Evolutionary conservation across 1,140 invertebrate species (phyloP).

Genomic region (Holcopasites calliopsidis): DNA sequence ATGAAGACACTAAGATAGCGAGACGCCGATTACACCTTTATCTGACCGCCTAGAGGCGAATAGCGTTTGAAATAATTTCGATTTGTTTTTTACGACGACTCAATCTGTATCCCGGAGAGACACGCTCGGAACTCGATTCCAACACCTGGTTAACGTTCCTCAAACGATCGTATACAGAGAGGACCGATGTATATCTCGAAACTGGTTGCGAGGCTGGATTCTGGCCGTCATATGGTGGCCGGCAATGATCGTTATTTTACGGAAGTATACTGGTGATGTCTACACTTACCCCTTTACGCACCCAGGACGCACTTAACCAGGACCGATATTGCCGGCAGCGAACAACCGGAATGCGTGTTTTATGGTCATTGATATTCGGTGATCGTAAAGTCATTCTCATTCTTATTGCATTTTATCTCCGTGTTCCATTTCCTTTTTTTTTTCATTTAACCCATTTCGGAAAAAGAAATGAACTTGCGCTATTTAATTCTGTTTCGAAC

Average conservation of each 20-base stretch:
- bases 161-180: constrained; percentile 17
- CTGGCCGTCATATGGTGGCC: constrained; percentile 19
- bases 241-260: constrained; percentile 45
- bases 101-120: constrained; percentile 35
- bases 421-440: no score
- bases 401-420: no score
- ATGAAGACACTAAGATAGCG: background rate
- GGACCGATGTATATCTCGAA: constrained; percentile 22
- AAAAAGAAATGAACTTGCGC: background rate
- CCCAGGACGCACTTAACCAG: constrained; percentile 17
- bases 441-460: no score
- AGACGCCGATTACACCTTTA: background rate
- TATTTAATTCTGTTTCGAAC: background rate
- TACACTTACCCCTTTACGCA: constrained; percentile 12
- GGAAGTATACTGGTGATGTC: constrained; percentile 23
- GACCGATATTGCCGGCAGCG: constrained; percentile 11
- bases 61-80: constrained; percentile 15
- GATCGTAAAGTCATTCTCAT: background rate
- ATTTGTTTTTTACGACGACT: constrained; percentile 22
- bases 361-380: background rate
- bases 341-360: background rate
- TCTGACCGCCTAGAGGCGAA: background rate
- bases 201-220: constrained; percentile 26
- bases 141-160: constrained; percentile 28
- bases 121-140: background rate